Percentiles rank a stretch among this genome's conserved stretches.
Evolutionary conservation across 2,797 vertebrate species (phyloP).

Genomic region (Pristis pectinata): DNA sequence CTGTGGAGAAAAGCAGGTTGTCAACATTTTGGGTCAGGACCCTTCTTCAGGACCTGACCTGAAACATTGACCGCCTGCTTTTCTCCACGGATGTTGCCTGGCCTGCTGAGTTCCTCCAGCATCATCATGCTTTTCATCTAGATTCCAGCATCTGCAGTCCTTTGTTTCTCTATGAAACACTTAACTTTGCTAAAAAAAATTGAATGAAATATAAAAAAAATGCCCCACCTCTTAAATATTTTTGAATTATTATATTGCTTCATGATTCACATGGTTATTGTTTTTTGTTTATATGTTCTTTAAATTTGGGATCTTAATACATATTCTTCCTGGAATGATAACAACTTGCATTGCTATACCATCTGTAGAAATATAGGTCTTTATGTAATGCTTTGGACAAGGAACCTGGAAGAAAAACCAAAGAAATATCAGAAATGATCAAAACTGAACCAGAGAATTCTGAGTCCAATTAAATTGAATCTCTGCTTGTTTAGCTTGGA

Average conservation of each 20-base stretch:
- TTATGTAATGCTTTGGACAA: not conserved
- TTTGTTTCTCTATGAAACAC: not conserved
- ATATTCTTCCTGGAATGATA: not conserved
- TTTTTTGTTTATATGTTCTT: not conserved
- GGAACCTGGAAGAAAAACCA: not conserved
- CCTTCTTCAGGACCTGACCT: too few species aligned
- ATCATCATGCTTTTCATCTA: too few species aligned
- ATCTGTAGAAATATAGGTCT: not conserved
- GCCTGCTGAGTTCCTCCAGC: too few species aligned
- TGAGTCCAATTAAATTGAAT: not conserved
- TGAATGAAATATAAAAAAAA: not conserved
- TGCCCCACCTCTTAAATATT: not conserved
- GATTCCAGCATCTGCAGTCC: too few species aligned
- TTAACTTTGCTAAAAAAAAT: too few species aligned
- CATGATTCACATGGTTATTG: not conserved
- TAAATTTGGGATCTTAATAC: not conserved
- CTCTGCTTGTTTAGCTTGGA: not conserved
- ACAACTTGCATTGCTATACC: not conserved
- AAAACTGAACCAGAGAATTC: not conserved
- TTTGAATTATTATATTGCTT: not conserved
- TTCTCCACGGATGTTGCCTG: too few species aligned
- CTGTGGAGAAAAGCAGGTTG: too few species aligned
- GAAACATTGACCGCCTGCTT: too few species aligned
- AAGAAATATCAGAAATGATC: not conserved
- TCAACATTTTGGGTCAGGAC: too few species aligned